phyloP scores from a whole-genome alignment of 1,140 invertebrate species.

The Diachasmimorpha longicaudata region DNA sequence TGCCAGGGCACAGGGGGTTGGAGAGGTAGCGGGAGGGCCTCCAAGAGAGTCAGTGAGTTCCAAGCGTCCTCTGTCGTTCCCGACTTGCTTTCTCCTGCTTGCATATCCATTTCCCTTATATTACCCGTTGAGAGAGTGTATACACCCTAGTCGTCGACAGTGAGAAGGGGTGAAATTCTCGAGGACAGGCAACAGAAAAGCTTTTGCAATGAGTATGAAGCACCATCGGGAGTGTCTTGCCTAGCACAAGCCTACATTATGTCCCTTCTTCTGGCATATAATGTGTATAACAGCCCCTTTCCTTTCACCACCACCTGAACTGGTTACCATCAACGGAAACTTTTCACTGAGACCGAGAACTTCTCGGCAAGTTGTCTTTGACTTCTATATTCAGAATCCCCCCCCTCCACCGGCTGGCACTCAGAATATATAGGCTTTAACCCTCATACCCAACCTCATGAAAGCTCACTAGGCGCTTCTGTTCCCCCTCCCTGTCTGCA shows the following conservation, averaged over 20 bases:
- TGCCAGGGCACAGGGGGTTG: not conserved
- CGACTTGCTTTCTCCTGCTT: not conserved
- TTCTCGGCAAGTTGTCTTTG: constrained; percentile 31
- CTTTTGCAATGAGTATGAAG: not conserved
- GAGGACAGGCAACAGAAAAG: not conserved
- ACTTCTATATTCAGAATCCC: constrained; percentile 26
- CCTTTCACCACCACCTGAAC: not conserved
- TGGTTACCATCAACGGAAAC: not conserved
- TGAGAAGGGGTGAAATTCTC: not conserved
- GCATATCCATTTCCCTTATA: constrained; percentile 3
- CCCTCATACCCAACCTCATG: not conserved
- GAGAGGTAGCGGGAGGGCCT: not conserved
- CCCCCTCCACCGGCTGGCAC: constrained; percentile 23
- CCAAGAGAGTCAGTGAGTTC: not conserved
- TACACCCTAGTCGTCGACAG: not conserved
- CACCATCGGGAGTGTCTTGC: not conserved
- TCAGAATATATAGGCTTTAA: not conserved
- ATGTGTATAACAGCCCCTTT: not conserved
- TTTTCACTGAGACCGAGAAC: not conserved
- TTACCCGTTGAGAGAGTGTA: not conserved
- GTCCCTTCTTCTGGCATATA: not conserved
- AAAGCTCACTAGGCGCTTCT: not conserved
- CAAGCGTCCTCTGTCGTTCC: constrained; percentile 16
- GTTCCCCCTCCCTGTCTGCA: not conserved
- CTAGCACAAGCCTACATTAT: constrained; percentile 1